Evolutionary conservation across 2,888 invertebrate species (phyloP), one percentile per base, ranked within the genome.

Genomic region (Hylaea fasciaria): DNA sequence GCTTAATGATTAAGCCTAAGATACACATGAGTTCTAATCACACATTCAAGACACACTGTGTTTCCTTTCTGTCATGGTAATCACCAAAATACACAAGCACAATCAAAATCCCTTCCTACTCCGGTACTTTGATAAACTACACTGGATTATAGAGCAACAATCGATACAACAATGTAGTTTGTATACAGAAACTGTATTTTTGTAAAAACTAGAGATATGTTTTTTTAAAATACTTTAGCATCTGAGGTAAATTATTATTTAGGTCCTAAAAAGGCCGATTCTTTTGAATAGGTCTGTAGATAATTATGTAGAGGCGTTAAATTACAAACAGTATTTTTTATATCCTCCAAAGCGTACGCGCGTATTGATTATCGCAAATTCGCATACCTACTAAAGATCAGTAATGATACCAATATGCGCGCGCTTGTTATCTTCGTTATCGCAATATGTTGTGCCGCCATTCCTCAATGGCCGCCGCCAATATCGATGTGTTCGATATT

Each of bases 61-160:
- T 49, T 53, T 58, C 16, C 58, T 59, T 40, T 53, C 52, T 10
- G 43, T 49, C 53, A 44, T 59, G 37, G 32, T 39, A 16, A 44
- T 13, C 28, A 52, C 46, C 22, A 52, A 39, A 41, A 29, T 35
- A 40, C 12, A 44, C 2, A 10, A 12, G 5, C 17, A 28, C 47
- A 16, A 44, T 32, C 17, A 22, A 8, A 12, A 17, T 37, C n/a
- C 28, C 45, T 28, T 47, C 17, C 47, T 47, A 35, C 1, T 13
- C 10, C 22, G 5, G 12, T 22, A 0, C 9, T 32, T 7, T 32
- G 32, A 8, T 32, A 32, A 32, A 32, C 9, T 7, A 9, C 32
- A 32, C 32, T 8, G 3, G 32, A 32, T 32, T 28, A 7, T 28
- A 28, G 7, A 3, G n/a, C n/a, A n/a, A n/a, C n/a, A n/a, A n/a